Evolutionary conservation across 2,113 vertebrate genomes (phyloP).

Genomic region (Burhinus oedicnemus): DNA sequence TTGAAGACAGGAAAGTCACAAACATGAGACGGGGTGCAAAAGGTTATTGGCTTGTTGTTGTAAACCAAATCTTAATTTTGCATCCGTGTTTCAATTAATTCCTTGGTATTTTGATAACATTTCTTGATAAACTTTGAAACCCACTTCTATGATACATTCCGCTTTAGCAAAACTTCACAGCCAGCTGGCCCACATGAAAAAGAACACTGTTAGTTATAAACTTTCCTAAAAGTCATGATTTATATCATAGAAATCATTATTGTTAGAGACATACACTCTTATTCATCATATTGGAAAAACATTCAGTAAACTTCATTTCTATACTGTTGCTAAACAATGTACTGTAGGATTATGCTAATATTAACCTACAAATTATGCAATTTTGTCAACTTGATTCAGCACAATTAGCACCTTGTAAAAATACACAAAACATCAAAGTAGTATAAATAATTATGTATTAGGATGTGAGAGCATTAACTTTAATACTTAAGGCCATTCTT

Average conservation of each 20-base stretch:
- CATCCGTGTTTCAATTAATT: background rate
- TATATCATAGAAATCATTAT: background rate
- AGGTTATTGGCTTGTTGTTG: background rate
- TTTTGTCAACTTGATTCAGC: slow-evolving; percentile 68
- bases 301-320: background rate
- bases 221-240: background rate
- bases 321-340: slow-evolving; percentile 24
- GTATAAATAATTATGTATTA: slow-evolving; percentile 64
- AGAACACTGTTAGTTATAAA: background rate
- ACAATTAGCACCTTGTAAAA: slow-evolving; percentile 72
- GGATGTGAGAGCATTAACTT: slow-evolving; percentile 41
- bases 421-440: slow-evolving; percentile 64
- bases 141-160: background rate
- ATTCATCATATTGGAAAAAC: background rate
- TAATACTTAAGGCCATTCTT: slow-evolving; percentile 48
- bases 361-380: slow-evolving; percentile 73
- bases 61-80: background rate
- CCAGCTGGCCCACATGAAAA: background rate
- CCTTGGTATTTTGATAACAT: background rate
- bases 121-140: background rate
- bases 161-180: background rate
- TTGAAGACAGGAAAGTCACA: background rate
- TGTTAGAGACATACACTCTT: background rate
- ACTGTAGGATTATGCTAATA: slow-evolving; percentile 71
- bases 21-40: background rate